These are phyloP conservation scores for Eristalinus aeneus DNA, from an alignment of 2,888 invertebrate species.

Conservation along the genomic window DNA sequence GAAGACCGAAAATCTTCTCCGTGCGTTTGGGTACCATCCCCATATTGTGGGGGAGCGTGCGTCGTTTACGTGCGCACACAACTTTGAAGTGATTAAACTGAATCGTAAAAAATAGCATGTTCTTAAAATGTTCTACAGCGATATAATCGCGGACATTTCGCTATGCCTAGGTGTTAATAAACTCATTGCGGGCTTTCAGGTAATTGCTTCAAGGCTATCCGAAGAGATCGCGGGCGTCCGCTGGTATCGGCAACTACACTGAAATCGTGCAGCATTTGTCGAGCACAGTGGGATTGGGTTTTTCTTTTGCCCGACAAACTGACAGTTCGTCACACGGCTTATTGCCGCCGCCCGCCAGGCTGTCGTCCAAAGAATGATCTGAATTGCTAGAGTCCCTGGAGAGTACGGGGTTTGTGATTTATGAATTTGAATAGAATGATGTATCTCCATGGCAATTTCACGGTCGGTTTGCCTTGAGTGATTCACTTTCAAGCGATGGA, in stretches of 20 bases:
- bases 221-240: constrained; percentile 9
- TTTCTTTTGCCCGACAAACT: not conserved
- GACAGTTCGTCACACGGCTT: constrained; percentile 33
- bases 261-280: constrained; percentile 9
- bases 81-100: not conserved
- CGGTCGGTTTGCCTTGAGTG: constrained; percentile 25
- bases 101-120: not conserved
- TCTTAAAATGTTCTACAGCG: not conserved
- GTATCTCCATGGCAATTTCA: constrained; percentile 32
- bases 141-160: constrained; percentile 12
- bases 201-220: constrained; percentile 63
- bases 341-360: constrained; percentile 18
- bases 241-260: constrained; percentile 23
- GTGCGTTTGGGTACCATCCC: not conserved
- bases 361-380: not conserved
- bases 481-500: constrained; percentile 22
- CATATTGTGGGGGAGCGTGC: not conserved
- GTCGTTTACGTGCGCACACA: not conserved
- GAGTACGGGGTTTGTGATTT: not conserved
- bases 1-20: not conserved
- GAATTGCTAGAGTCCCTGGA: not conserved
- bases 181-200: constrained; percentile 48
- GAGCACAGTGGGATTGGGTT: not conserved
- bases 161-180: constrained; percentile 56
- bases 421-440: constrained; percentile 16